Evolutionary conservation across 2,888 invertebrate species (phyloP), one percentile per base, ranked within the genome.

Genomic region (Scelioninae gen. 2): DNA sequence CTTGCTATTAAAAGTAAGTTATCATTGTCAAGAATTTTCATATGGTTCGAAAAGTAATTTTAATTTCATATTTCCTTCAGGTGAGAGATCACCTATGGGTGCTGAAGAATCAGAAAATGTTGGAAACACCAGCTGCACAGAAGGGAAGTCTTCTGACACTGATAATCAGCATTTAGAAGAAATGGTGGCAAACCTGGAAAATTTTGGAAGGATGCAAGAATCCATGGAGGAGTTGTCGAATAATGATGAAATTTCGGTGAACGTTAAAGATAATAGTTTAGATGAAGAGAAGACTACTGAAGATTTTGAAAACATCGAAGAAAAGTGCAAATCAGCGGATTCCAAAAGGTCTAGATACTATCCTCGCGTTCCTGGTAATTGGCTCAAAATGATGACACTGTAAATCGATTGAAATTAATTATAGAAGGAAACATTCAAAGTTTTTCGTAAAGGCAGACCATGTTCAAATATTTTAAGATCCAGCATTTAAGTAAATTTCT

Each of bases 1-100:
- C 73, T 79, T 4, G 74, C 74, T 16, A 37, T 53, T 0, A 79
- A 80, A 74, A 73, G 83, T 82, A 78, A 70, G 63, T 68, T 1
- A 39, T 16, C 11, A 4, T 25, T 25, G n/a, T n/a, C n/a, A n/a
- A n/a, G n/a, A n/a, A n/a, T n/a, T n/a, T n/a, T n/a, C n/a, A n/a
- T n/a, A n/a, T n/a, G n/a, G n/a, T n/a, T n/a, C n/a, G n/a, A n/a
- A n/a, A n/a, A n/a, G n/a, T n/a, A n/a, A n/a, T n/a, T n/a, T n/a
- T n/a, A n/a, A n/a, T n/a, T n/a, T n/a, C n/a, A n/a, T n/a, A n/a
- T n/a, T n/a, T n/a, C n/a, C n/a, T 25, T 37, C 28, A 70, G 64
- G 45, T 43, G 16, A 76, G 67, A 37, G 50, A 37, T 46, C 61
- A 37, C 52, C 28, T 25, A 2, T 53, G 39, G n/a, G 46, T 50